These are phyloP conservation scores for Abrostola tripartita DNA, from an alignment of 2,888 invertebrate genomes.

Conservation along the genomic window DNA sequence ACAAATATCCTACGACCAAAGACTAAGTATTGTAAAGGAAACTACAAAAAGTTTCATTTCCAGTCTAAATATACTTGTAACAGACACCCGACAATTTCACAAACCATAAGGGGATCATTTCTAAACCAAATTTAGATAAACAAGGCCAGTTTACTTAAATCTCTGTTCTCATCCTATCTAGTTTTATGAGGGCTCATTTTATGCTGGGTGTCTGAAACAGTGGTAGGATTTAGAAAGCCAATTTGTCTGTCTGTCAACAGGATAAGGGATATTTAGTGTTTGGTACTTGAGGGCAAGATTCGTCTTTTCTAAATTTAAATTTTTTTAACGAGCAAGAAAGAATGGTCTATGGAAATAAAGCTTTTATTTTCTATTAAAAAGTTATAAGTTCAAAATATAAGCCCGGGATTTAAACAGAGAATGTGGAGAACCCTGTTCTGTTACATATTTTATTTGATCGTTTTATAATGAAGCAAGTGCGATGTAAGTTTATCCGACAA, in stretches of 20 bases:
- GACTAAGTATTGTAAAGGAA: slow-evolving; percentile 35
- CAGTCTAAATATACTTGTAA: slow-evolving; percentile 63
- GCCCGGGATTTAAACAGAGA: no score
- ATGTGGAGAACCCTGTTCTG: no score
- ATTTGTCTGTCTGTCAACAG: slow-evolving; percentile 83
- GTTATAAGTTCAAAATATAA: not conserved
- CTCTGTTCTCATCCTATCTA: slow-evolving; percentile 6
- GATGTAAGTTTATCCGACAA: not conserved
- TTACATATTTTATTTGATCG: no score
- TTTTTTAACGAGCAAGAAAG: slow-evolving; percentile 24
- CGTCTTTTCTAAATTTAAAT: slow-evolving; percentile 63
- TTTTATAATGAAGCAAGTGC: no score
- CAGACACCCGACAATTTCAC: slow-evolving; percentile 67
- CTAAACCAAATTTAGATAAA: slow-evolving; percentile 65
- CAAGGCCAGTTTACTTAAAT: slow-evolving; percentile 35
- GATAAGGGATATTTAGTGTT: slow-evolving; percentile 72
- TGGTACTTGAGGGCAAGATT: slow-evolving; percentile 60
- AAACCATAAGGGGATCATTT: slow-evolving; percentile 65
- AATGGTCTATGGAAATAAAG: slow-evolving; percentile 16
- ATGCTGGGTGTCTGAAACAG: slow-evolving; percentile 51
- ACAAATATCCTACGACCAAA: slow-evolving; percentile 26
- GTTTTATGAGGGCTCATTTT: slow-evolving; percentile 24
- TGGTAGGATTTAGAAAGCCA: slow-evolving; percentile 74
- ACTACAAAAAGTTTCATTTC: slow-evolving; percentile 48
- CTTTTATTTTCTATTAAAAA: slow-evolving; percentile 16